Conservation (phyloP, 1,140 invertebrate species). For the Saccostrea glomerata region DNA sequence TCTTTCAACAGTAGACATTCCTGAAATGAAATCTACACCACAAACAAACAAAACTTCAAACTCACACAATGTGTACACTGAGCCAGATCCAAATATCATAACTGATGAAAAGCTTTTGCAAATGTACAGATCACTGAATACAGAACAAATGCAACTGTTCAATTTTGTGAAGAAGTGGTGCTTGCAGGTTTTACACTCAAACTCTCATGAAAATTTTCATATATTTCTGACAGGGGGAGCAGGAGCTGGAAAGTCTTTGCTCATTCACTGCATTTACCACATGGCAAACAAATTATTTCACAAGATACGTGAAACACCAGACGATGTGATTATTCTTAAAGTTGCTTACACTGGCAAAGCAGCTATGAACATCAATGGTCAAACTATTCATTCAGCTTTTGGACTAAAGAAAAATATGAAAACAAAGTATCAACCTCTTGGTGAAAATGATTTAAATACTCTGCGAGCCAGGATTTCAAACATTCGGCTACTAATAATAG, state of each 20-base stretch:
- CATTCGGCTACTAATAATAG: constrained; percentile 51
- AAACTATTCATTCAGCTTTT: not conserved
- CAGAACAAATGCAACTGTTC: constrained; percentile 37
- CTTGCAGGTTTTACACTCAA: not conserved
- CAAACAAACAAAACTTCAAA: constrained; percentile 33
- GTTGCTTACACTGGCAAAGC: constrained; percentile 45
- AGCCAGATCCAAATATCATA: constrained; percentile 6
- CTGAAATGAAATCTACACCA: constrained; percentile 29
- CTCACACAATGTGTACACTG: constrained; percentile 15
- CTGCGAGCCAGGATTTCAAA: constrained; percentile 14
- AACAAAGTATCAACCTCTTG: constrained; percentile 42
- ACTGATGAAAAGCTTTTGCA: constrained; percentile 39
- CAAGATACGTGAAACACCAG: constrained; percentile 42
- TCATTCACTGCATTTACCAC: constrained; percentile 51
- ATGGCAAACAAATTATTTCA: constrained; percentile 36
- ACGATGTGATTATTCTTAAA: constrained; percentile 48
- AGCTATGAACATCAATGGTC: no score
- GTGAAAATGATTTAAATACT: constrained; percentile 43
- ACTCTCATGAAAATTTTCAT: constrained; percentile 54
- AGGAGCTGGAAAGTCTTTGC: constrained; percentile 59
- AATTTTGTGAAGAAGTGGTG: constrained; percentile 43
- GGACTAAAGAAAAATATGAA: constrained; percentile 26
- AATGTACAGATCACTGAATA: constrained; percentile 22
- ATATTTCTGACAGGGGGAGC: constrained; percentile 61
- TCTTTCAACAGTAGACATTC: constrained; percentile 22